Evolutionary conservation across 2,888 invertebrate genomes (phyloP), one percentile per base, ranked within the genome.

Genomic region (Pachydiplax longipennis): DNA sequence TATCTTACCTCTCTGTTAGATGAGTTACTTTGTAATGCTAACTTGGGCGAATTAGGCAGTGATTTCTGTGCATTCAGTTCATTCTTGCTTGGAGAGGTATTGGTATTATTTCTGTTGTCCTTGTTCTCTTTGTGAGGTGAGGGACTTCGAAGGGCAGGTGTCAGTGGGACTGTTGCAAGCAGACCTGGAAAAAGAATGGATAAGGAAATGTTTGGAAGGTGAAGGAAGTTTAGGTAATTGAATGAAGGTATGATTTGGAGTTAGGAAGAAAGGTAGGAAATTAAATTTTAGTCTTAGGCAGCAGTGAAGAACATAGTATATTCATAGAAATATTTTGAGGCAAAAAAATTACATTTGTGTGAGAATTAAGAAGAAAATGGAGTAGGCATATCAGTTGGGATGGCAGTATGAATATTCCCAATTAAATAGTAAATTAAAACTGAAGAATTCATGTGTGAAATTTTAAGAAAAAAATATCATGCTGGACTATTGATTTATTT

Each of bases 1-100:
- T 44, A 53, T 53, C 53, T 37, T 65, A 37, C 87, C 87, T 87
- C 87, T 87, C 37, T 61, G n/a, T 31, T 61, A 12, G 65, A 37
- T 37, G 37, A 61, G 61, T 65, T 61, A 31, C 87, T 87, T 37
- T 35, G 58, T n/a, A 87, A 61, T n/a, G 35, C 61, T n/a, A 87
- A 22, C 48, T 87, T 87, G 4, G 87, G 87, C 65, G 87, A 65
- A 65, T 61, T 37, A 31, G 35, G 37, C 87, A 87, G 65, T 87
- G 87, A 87, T 61, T 87, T 87, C 61, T 87, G 87, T 37, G 87
- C 37, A 87, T 87, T 87, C 37, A 87, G 37, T 65, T 87, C 87
- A 65, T 65, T 61, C 61, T 87, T 61, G 61, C 22, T 87, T n/a
- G 58, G 31, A 10, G 35, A 61, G 3, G 61, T 22, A 37, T 25